Conservation (phyloP, 2,113 vertebrate species). For the Rutilus rutilus region DNA sequence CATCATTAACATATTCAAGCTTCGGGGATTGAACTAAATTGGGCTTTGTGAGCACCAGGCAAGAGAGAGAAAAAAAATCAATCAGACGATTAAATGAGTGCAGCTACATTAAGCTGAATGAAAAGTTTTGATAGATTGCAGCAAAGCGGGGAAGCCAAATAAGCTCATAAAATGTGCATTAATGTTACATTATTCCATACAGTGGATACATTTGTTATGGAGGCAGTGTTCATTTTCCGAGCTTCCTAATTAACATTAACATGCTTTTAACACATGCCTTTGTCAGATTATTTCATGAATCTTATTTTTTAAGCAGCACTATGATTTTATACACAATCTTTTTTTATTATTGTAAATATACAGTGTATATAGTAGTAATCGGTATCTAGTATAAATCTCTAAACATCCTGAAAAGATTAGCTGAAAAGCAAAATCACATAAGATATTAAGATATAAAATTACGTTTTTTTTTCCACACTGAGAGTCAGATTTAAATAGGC, state of each 20-base stretch:
- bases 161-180: constrained; percentile 60
- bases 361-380: background rate
- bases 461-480: too few species aligned
- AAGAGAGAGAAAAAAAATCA: constrained; percentile 52
- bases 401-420: background rate
- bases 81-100: constrained; percentile 63
- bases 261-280: background rate
- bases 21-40: constrained; percentile 60
- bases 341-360: too few species aligned
- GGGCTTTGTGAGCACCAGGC: constrained; percentile 50
- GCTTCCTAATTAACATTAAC: constrained; percentile 42
- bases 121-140: constrained; percentile 62
- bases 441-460: background rate
- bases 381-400: background rate
- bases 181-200: constrained; percentile 52
- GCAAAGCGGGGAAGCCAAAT: constrained; percentile 43
- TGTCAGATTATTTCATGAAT: background rate
- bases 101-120: constrained; percentile 62
- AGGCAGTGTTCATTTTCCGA: constrained; percentile 19
- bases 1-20: constrained; percentile 64
- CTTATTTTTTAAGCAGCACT: background rate
- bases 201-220: constrained; percentile 40
- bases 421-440: background rate
- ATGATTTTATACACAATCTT: background rate
- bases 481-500: too few species aligned